Conservation (phyloP, 2,113 vertebrate genomes). For the Entomyzon cyanotis region DNA sequence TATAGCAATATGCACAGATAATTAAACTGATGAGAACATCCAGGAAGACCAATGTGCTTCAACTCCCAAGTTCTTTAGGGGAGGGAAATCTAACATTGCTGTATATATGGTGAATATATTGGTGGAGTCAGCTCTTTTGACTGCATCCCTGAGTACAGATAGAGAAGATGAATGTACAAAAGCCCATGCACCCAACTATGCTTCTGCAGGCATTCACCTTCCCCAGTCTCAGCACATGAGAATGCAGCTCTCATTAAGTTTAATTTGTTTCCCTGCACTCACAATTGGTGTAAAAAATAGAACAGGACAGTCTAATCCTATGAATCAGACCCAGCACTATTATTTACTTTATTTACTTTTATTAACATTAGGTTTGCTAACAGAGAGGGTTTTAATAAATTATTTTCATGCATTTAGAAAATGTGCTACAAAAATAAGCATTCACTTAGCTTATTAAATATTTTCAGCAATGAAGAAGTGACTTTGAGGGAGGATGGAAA, state of each 20-base stretch:
- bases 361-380: neutral
- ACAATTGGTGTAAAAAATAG: neutral
- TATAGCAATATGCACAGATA: neutral
- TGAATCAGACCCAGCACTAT: neutral
- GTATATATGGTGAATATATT: neutral
- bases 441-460: slow-evolving; percentile 9
- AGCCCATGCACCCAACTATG: neutral
- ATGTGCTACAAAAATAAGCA: slow-evolving; percentile 1
- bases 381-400: neutral
- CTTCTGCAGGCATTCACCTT: neutral
- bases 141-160: neutral
- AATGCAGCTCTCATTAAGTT: neutral
- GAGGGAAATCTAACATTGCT: neutral
- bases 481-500: neutral
- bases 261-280: neutral
- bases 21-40: neutral
- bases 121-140: neutral
- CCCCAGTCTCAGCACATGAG: neutral
- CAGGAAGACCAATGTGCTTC: neutral
- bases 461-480: neutral
- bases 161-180: neutral
- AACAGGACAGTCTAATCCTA: neutral
- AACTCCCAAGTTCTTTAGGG: neutral
- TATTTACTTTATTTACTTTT: neutral
- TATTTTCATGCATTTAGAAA: neutral